A percentile compares a stretch with the other conserved stretches of the same genome.
These are phyloP conservation scores for Colletes collaris DNA, from an alignment of 2,888 invertebrate species.

Conservation along the genomic window DNA sequence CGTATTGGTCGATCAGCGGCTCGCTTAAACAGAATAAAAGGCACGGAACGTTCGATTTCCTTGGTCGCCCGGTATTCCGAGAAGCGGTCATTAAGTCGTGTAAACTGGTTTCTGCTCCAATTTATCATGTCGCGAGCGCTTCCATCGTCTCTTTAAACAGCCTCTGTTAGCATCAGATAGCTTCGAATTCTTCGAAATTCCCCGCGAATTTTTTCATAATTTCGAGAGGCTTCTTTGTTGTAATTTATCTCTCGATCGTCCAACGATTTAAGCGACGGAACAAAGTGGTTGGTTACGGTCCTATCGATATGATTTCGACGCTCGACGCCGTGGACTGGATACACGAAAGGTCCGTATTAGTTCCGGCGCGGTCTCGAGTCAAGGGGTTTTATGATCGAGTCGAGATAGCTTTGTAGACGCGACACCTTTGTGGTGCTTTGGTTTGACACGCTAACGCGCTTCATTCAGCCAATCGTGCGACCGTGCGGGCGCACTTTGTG, in stretches of 20 bases:
- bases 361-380: neutral
- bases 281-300: slow-evolving; percentile 5
- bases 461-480: slow-evolving; percentile 50
- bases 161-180: slow-evolving; percentile 3
- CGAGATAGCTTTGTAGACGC: slow-evolving; percentile 40
- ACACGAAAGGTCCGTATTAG: slow-evolving; percentile 14
- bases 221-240: neutral
- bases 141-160: slow-evolving; percentile 2
- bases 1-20: neutral
- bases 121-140: slow-evolving; percentile 33
- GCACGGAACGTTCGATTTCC: slow-evolving; percentile 8
- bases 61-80: neutral
- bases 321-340: neutral
- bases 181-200: slow-evolving; percentile 2
- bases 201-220: neutral
- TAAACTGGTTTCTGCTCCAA: slow-evolving; percentile 37
- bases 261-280: neutral
- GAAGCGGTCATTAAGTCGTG: slow-evolving; percentile 20
- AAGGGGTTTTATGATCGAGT: slow-evolving; percentile 39
- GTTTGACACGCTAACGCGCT: slow-evolving; percentile 53
- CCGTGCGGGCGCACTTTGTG: slow-evolving; percentile 38
- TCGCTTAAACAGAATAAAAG: neutral
- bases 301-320: slow-evolving; percentile 37
- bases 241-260: neutral
- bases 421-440: slow-evolving; percentile 51